A percentile compares a stretch with the other conserved stretches of the same genome.
Evolutionary conservation across 1,140 invertebrate genomes (phyloP).

Genomic region (Agrypnia vestita): DNA sequence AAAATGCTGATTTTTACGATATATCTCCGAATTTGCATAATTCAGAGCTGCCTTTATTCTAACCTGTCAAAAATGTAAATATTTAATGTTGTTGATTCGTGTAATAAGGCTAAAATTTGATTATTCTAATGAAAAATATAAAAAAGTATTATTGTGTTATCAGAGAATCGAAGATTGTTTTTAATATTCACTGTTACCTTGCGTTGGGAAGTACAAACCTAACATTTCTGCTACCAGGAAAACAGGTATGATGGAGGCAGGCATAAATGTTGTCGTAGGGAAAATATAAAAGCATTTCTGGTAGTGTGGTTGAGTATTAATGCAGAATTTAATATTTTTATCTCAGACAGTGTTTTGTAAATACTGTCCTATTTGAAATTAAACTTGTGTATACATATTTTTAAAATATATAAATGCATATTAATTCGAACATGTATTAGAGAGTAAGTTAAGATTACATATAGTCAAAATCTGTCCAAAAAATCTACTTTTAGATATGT

Average conservation of each 20-base stretch:
- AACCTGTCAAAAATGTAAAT: constrained; percentile 38
- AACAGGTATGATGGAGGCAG: neutral
- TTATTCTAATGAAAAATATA: constrained; percentile 5
- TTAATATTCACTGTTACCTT: neutral
- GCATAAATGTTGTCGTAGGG: neutral
- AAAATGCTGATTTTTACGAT: constrained; percentile 10
- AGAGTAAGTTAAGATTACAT: constrained; percentile 8
- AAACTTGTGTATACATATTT: neutral
- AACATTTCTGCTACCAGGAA: neutral
- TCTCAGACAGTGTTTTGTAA: constrained; percentile 11
- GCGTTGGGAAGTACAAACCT: neutral
- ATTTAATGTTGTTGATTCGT: constrained; percentile 39
- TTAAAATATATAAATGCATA: constrained; percentile 24
- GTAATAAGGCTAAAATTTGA: constrained; percentile 32
- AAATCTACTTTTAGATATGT: neutral
- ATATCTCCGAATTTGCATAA: constrained; percentile 34
- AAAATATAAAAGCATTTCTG: constrained; percentile 8
- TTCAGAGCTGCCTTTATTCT: constrained; percentile 41
- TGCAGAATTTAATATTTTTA: constrained; percentile 24
- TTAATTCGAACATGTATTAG: neutral
- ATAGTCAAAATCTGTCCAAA: constrained; percentile 37
- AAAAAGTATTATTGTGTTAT: constrained; percentile 16
- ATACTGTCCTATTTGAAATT: constrained; percentile 20
- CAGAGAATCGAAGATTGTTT: neutral
- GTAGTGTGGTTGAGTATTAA: neutral